Evolutionary conservation across 2,888 invertebrate species (phyloP), one percentile per base, ranked within the genome.

Genomic region (Ormia ochracea): DNA sequence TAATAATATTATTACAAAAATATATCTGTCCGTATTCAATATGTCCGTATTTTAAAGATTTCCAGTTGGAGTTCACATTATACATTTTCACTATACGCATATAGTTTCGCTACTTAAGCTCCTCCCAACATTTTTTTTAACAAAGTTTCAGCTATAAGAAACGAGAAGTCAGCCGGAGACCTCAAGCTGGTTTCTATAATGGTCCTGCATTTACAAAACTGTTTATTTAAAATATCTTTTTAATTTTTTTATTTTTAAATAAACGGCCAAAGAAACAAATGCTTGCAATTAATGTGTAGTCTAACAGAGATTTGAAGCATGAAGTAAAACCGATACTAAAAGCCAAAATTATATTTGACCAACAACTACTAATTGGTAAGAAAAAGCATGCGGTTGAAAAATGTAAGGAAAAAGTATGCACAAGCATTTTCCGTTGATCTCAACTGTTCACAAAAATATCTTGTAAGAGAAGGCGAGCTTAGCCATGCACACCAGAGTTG

Each of bases 181-280:
- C 72, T 14, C 72, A 68, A 72, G 72, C 72, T 72, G 72, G 45
- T 72, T 59, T 59, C 23, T 54, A 54, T 59, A 78, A 68, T 68
- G 45, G 23, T 28, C 52, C 61, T 72, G 61, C 72, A 78, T 78
- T 78, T 72, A 33, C 28, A 61, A 72, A 78, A 72, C 72, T 48
- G 66, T 73, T 69, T 66, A 52, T 14, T 21, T 54, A 61, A 26
- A 0, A n/a, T n/a, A n/a, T n/a, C n/a, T n/a, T 52, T 36, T 78
- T 66, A 72, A 66, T 54, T 58, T 45, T 66, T 72, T 72, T 72
- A 54, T 72, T 66, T 78, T n/a, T n/a, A n/a, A n/a, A n/a, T n/a
- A n/a, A n/a, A n/a, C n/a, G n/a, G n/a, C n/a, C n/a, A n/a, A n/a
- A n/a, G n/a, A n/a, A 9, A 14, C 2, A 12, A 63, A 31, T 19